Evolutionary conservation across 2,888 invertebrate genomes (phyloP).

Genomic region (Chaitophorus viminalis): DNA sequence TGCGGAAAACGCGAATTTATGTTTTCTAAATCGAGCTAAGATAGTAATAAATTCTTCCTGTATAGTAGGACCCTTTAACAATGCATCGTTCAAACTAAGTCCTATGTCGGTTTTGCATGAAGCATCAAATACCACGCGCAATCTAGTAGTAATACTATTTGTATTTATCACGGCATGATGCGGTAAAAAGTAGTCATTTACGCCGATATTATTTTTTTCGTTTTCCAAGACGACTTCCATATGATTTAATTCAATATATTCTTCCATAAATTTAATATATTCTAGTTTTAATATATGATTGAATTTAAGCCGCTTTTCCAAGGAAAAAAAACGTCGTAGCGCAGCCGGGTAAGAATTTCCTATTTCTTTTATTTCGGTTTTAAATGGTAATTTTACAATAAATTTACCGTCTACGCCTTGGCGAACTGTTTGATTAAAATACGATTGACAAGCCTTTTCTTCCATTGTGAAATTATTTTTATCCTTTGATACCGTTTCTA

Average conservation of each 20-base stretch:
- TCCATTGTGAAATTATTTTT: too few relatives aligned
- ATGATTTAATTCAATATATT: neutral
- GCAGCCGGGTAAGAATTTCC: neutral
- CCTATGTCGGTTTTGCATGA: neutral
- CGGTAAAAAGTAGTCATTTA: slow-evolving; percentile 30
- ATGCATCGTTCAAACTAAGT: slow-evolving; percentile 48
- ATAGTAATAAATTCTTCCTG: slow-evolving; percentile 66
- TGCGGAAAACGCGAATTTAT: slow-evolving; percentile 65
- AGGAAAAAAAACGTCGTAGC: neutral
- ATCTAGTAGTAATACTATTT: slow-evolving; percentile 1
- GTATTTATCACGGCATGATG: slow-evolving; percentile 36
- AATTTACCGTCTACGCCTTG: too few relatives aligned
- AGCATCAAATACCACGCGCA: slow-evolving; percentile 23
- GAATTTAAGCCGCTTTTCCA: neutral
- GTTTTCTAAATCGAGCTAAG: slow-evolving; percentile 65
- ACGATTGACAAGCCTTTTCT: neutral
- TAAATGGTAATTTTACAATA: neutral
- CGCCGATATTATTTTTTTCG: neutral
- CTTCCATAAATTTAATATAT: neutral
- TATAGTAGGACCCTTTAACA: slow-evolving; percentile 65
- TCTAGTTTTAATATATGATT: neutral
- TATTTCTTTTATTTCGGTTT: neutral
- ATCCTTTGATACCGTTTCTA: too few relatives aligned
- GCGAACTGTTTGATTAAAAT: neutral
- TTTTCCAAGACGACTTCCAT: neutral